Base-by-base conservation (phyloP, 2,113 vertebrate genomes). In the Dipodomys merriami region DNA sequence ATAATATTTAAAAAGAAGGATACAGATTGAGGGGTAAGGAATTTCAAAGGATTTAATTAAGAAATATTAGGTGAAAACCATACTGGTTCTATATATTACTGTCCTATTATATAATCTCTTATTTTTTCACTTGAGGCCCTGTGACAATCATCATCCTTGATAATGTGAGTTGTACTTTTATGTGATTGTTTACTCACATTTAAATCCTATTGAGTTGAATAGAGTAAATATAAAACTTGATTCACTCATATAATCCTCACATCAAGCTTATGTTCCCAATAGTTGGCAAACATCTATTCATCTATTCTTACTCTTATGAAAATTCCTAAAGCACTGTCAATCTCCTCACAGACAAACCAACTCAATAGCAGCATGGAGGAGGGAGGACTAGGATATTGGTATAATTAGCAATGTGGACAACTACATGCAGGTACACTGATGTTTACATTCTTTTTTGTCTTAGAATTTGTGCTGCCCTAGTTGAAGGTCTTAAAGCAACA, bases 1-100 rank as follows among this genome's bases (percentile, higher is more conserved):
- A 94, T 93, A 95, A 93, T 94, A 30, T 91, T 13, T 76, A 74
- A 16, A 62, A 76, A 91, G 60, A 71, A 88, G 39, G 65, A 86
- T 77, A 62, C 79, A 65, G 35, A 88, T 1, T 18, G 20, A 57
- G 29, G 27, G 23, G 6, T 3, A 1, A 18, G 10, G 44, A 5
- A 20, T 23, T 64, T 77, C 53, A 72, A 85, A 87, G 29, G 23
- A 93, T 39, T 94, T 90, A 73, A 67, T 71, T 71, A 62, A 49
- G 86, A 93, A 76, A 71, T 29, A 65, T 69, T 78, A 91, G 82
- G 57, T 18, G 35, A 69, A 30, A 3, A 46, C 2, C 8, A 39
- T 23, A 1, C 35, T 69, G 57, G 19, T 35, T 90, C 82, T 90
- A 4, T n/a, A 35, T 1, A 44, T 67, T 68, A 80, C 18, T 78